A percentile compares a stretch with the other conserved stretches of the same genome.
Evolutionary conservation across 2,888 invertebrate genomes (phyloP).

Genomic region (Drosophila imparisetae): DNA sequence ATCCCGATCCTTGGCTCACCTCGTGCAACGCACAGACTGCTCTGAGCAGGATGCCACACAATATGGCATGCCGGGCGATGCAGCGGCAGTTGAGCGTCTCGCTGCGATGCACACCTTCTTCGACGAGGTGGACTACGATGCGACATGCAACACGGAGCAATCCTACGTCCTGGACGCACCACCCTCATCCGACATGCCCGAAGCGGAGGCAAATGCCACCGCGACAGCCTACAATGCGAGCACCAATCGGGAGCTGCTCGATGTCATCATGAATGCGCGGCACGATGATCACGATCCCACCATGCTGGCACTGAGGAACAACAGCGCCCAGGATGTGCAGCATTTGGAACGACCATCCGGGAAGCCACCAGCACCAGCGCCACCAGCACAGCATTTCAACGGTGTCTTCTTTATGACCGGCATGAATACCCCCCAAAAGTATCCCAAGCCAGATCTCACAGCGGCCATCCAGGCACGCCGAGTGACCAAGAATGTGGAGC

Average conservation of each 20-base stretch:
- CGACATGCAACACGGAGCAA: conserved; percentile 66
- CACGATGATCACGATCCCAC: conserved; percentile 84
- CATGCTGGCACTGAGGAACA: conserved; percentile 82
- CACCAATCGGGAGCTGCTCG: conserved; percentile 87
- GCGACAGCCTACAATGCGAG: conserved; percentile 79
- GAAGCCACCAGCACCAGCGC: conserved; percentile 70
- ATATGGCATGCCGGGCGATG: conserved; percentile 81
- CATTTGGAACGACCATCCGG: conserved; percentile 19
- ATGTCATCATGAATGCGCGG: conserved; percentile 86
- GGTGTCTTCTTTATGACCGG: conserved; percentile 87
- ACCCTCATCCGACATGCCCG: conserved; percentile 76
- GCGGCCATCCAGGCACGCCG: conserved; percentile 87
- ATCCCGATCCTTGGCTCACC: conserved; percentile 89
- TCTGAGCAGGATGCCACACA: conserved; percentile 84
- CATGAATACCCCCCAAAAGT: conserved; percentile 85
- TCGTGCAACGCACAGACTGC: conserved; percentile 87
- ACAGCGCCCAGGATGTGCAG: conserved; percentile 60
- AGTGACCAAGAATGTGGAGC: conserved; percentile 91
- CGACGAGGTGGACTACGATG: conserved; percentile 80
- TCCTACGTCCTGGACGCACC: conserved; percentile 64
- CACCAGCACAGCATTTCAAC: conserved; percentile 86
- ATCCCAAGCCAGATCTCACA: conserved; percentile 84
- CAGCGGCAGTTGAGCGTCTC: conserved; percentile 68
- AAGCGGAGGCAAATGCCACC: conserved; percentile 68
- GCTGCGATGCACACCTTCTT: conserved; percentile 82